Evolutionary conservation across 2,888 invertebrate genomes (phyloP).

Genomic region (Polia nebulosa): DNA sequence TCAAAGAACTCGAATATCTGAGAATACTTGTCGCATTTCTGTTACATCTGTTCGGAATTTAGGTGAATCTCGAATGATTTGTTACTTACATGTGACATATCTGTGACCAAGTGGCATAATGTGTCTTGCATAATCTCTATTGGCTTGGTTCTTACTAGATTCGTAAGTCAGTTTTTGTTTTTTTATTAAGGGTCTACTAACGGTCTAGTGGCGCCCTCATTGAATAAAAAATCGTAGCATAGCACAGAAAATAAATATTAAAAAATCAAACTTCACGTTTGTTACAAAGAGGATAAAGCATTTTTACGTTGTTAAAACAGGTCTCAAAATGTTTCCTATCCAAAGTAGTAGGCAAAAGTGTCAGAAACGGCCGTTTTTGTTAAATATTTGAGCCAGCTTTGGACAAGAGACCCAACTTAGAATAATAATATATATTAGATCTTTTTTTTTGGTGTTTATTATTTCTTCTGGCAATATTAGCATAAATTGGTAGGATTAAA

Average conservation of each 20-base stretch:
- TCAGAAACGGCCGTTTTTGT: too few species aligned
- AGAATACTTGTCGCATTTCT: not conserved
- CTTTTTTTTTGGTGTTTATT: not conserved
- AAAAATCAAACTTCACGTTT: too few species aligned
- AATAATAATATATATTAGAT: not conserved
- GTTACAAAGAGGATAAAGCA: too few species aligned
- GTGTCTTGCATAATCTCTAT: not conserved
- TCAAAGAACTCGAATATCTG: not conserved
- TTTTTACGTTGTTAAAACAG: too few species aligned
- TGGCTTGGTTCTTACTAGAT: not conserved
- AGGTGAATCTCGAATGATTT: constrained; percentile 9
- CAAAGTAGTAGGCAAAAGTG: too few species aligned
- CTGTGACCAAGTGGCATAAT: not conserved
- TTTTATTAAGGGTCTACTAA: too few species aligned
- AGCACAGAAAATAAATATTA: too few species aligned
- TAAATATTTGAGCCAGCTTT: not conserved
- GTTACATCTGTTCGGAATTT: not conserved
- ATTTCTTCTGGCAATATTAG: constrained; percentile 44
- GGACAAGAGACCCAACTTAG: not conserved
- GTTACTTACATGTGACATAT: not conserved
- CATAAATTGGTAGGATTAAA: constrained; percentile 40
- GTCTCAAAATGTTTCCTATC: too few species aligned
- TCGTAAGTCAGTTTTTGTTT: too few species aligned
- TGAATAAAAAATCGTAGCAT: too few species aligned
- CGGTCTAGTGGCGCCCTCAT: too few species aligned